These are phyloP conservation scores for Bolinopsis microptera DNA, from an alignment of 37 sponge, comb jelly and placozoan genomes.

Conservation along the genomic window DNA sequence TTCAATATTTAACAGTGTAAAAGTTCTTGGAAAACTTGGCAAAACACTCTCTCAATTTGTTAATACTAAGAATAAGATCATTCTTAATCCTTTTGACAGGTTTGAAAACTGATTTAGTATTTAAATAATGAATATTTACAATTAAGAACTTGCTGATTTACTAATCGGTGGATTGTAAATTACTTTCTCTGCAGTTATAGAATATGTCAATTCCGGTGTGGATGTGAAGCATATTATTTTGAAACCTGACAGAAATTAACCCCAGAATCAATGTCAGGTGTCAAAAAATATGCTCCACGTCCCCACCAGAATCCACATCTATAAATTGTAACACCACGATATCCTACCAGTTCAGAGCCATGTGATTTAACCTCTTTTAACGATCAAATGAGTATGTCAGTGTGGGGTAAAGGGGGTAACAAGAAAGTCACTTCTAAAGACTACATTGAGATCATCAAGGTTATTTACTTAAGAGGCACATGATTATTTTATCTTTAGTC, in stretches of 20 bases:
- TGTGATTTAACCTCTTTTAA: conserved; percentile 18
- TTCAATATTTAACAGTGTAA: neutral
- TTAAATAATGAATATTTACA: no score
- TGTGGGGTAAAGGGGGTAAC: neutral
- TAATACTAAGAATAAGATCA: neutral
- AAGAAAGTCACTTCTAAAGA: neutral
- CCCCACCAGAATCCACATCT: no score
- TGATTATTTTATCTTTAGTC: neutral
- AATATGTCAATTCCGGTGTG: no score
- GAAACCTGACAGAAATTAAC: no score
- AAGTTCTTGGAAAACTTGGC: neutral
- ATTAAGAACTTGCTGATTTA: no score
- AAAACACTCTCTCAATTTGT: neutral
- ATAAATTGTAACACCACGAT: no score
- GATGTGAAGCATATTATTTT: neutral
- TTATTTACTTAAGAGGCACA: neutral
- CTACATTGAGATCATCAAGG: neutral
- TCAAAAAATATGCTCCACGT: no score
- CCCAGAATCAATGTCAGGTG: no score
- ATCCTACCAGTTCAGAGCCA: neutral
- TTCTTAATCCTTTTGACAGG: neutral
- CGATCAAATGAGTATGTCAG: neutral
- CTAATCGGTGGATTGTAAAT: no score
- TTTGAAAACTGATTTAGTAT: no score
- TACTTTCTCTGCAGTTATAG: no score